These are phyloP conservation scores for Thysanoteuthis rhombus DNA, from an alignment of 2,888 invertebrate species.

Conservation along the genomic window DNA sequence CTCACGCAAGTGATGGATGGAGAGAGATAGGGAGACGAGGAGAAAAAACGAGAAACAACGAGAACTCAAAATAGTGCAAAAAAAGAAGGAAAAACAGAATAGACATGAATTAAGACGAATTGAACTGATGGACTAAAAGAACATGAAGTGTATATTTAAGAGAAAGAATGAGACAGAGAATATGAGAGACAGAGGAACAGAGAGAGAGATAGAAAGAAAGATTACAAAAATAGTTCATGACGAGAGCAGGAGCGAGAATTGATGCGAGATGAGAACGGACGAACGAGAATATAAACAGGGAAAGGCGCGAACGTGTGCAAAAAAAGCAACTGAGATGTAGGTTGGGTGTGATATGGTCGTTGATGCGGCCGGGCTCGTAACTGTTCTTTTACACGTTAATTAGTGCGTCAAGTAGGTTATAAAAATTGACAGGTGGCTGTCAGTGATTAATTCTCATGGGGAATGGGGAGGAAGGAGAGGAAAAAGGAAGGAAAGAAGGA, in stretches of 20 bases:
- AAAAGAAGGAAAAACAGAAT: too few relatives aligned
- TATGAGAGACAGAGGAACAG: too few relatives aligned
- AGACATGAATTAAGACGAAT: too few relatives aligned
- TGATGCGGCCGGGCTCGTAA: background rate
- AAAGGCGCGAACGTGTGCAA: background rate
- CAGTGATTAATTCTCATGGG: background rate
- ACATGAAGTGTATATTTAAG: too few relatives aligned
- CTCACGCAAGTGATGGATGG: too few relatives aligned
- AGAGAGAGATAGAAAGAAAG: too few relatives aligned
- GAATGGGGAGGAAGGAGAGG: background rate
- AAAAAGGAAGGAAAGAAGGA: background rate
- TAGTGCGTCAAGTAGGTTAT: conserved; percentile 12
- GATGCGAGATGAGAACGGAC: background rate
- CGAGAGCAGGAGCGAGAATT: background rate
- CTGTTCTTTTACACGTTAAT: background rate
- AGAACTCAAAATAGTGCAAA: too few relatives aligned
- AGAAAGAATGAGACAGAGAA: too few relatives aligned
- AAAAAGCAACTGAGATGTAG: background rate
- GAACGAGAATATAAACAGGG: background rate
- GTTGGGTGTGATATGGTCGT: background rate
- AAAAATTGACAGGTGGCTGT: conserved; percentile 12
- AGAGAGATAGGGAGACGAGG: too few relatives aligned
- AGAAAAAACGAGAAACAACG: too few relatives aligned
- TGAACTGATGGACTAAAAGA: too few relatives aligned
- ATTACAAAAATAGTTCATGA: background rate